These are phyloP conservation scores for Coregonus suidteri DNA, from an alignment of 2,797 vertebrate genomes.

Conservation along the genomic window DNA sequence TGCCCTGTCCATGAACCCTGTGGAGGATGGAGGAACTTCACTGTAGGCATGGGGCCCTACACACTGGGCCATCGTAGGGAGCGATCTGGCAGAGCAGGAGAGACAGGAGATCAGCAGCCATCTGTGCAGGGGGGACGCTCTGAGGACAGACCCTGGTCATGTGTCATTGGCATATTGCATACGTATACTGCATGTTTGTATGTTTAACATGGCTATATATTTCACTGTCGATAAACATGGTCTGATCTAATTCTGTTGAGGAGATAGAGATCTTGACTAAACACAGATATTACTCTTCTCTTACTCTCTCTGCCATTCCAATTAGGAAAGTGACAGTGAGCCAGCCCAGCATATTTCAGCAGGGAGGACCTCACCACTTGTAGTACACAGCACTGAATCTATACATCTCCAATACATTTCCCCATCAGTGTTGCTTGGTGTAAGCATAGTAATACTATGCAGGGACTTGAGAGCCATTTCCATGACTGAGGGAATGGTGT, in stretches of 20 bases:
- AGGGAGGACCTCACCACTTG: slow-evolving; percentile 67
- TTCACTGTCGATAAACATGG: slow-evolving; percentile 45
- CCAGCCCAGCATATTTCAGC: slow-evolving; percentile 48
- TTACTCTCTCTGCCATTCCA: slow-evolving; percentile 46
- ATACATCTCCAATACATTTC: slow-evolving; percentile 49
- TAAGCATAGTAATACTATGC: slow-evolving; percentile 52
- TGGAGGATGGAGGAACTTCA: slow-evolving; percentile 1
- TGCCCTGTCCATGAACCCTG: slow-evolving; percentile 28
- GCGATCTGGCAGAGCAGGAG: not conserved
- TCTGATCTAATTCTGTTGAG: slow-evolving; percentile 47
- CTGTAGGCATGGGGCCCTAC: not conserved
- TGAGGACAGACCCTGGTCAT: slow-evolving; percentile 35
- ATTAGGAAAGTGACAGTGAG: slow-evolving; percentile 69
- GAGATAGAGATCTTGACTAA: slow-evolving; percentile 64
- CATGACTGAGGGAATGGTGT: not conserved
- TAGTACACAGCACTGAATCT: slow-evolving; percentile 36
- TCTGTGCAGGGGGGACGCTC: not conserved
- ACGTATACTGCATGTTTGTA: not conserved
- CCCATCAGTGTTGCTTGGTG: slow-evolving; percentile 41
- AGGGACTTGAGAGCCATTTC: slow-evolving; percentile 10
- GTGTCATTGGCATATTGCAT: not conserved
- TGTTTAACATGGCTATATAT: slow-evolving; percentile 49
- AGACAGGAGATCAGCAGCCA: slow-evolving; percentile 44
- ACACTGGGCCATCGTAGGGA: not conserved
- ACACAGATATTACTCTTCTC: slow-evolving; percentile 39